phyloP scores from a whole-genome alignment of 1,140 invertebrate species.

The Zaprionus vittiger region DNA sequence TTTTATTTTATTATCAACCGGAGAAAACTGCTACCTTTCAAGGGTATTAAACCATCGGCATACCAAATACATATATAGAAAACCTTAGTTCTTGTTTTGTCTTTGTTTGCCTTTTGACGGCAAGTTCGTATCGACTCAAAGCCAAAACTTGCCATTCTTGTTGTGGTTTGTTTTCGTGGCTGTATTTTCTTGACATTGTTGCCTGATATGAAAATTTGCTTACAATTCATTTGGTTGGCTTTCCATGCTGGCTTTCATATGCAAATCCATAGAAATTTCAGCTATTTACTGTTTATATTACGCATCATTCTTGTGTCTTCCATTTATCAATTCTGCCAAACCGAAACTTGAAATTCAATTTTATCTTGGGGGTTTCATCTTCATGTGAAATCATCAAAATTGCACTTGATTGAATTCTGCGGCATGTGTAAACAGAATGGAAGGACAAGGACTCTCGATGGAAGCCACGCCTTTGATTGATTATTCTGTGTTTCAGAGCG shows the following conservation, averaged over 20 bases:
- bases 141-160: constrained; percentile 22
- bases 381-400: constrained; percentile 44
- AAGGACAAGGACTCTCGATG: background rate
- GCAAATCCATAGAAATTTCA: constrained; percentile 48
- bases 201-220: constrained; percentile 39
- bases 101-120: constrained; percentile 6
- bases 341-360: constrained; percentile 36
- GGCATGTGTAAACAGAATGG: constrained; percentile 4
- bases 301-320: constrained; percentile 50
- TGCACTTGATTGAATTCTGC: constrained; percentile 71
- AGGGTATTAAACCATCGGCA: background rate
- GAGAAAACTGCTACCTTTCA: too few relatives aligned
- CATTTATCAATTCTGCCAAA: constrained; percentile 44
- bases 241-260: constrained; percentile 36
- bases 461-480: constrained; percentile 60
- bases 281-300: constrained; percentile 61
- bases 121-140: constrained; percentile 12
- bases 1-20: too few relatives aligned
- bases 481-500: constrained; percentile 35
- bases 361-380: constrained; percentile 12
- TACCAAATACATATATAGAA: too few relatives aligned
- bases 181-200: constrained; percentile 1
- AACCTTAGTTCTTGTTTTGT: background rate
- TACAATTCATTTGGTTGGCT: constrained; percentile 36
- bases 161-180: background rate